Evolutionary conservation across 2,797 vertebrate species (phyloP), one percentile per base, ranked within the genome.

Genomic region (Gymnoscopelus braueri): DNA sequence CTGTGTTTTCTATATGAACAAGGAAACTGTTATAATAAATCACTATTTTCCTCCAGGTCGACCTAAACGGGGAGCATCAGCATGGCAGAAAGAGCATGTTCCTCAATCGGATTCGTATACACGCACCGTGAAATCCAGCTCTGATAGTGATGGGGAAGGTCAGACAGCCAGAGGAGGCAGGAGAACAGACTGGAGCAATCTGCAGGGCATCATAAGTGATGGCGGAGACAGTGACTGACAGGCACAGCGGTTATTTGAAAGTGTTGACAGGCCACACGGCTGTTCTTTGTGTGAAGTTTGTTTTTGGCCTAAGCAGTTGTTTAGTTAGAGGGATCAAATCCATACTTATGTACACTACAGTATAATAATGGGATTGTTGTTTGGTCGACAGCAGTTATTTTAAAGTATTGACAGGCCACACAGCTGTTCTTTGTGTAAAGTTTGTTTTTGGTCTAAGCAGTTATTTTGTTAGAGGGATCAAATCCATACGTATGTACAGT

Each of bases 161-260:
- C 1, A 72, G 13, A 2, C 72, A 6, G 72, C 26, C 51, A 74
- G 14, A 66, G 69, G 67, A 0, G 65, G 13, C 5, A 90, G 71
- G 53, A 91, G 75, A 63, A 87, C 91, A 0, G 87, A 95, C 72
- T 97, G 96, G 96, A 85, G 89, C 58, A 92, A 93, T 53, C 91
- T 97, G 68, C 88, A 78, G 4, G 96, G 95, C 14, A 90, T 97
- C 80, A 96, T 97, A 82, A 97, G 95, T 55, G 96, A 96, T 35
- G 95, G 95, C 0, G 93, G 83, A 0, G 94, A 95, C 61, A 97
- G 96, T 32, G 82, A 92, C 69, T 96, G 69, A 87, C n/a, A 0
- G 0, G 4, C 14, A 48, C 12, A 11, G 2, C 5, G 60, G 32
- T 53, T 1, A 44, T 44, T 51, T 23, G 14, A 3, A 60, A 68